Conservation (phyloP, 2,888 invertebrate genomes). For the Lepidochrysops patricia region DNA sequence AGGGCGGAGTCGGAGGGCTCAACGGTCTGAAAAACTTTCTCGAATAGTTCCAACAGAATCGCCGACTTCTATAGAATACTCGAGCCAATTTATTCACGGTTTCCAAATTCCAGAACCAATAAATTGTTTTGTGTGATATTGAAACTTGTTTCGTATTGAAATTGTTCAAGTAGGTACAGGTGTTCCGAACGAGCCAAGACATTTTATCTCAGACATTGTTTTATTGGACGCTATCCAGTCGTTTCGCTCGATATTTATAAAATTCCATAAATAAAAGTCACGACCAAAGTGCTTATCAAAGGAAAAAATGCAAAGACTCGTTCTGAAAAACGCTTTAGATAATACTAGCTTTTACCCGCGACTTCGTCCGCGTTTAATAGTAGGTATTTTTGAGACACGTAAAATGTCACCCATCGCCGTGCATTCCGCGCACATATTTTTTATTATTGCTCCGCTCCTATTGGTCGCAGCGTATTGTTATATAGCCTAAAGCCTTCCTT, state of each 20-base stretch:
- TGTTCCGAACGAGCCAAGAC: conserved; percentile 14
- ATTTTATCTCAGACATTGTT: conserved; percentile 10
- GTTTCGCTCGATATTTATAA: background rate
- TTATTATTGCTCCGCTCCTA: too few relatives aligned
- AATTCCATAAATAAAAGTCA: background rate
- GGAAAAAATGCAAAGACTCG: too few relatives aligned
- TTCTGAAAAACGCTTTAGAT: too few relatives aligned
- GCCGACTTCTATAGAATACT: conserved; percentile 21
- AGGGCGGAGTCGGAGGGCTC: conserved; percentile 24
- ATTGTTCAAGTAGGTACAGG: conserved; percentile 26
- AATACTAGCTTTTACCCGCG: too few relatives aligned
- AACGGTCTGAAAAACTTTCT: conserved; percentile 24
- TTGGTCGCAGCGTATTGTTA: too few relatives aligned
- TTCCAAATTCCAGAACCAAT: conserved; percentile 27
- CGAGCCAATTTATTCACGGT: conserved; percentile 30
- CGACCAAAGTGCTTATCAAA: too few relatives aligned
- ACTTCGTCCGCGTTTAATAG: too few relatives aligned
- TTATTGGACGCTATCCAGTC: background rate
- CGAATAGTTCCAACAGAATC: conserved; percentile 28
- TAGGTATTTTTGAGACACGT: too few relatives aligned
- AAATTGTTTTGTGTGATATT: conserved; percentile 32
- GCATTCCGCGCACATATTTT: too few relatives aligned
- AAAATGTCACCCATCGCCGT: too few relatives aligned
- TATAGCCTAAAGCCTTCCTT: too few relatives aligned
- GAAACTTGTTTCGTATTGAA: conserved; percentile 30